Base-by-base conservation (phyloP, 1,140 invertebrate species). In the Drosophila sulfurigaster region DNA sequence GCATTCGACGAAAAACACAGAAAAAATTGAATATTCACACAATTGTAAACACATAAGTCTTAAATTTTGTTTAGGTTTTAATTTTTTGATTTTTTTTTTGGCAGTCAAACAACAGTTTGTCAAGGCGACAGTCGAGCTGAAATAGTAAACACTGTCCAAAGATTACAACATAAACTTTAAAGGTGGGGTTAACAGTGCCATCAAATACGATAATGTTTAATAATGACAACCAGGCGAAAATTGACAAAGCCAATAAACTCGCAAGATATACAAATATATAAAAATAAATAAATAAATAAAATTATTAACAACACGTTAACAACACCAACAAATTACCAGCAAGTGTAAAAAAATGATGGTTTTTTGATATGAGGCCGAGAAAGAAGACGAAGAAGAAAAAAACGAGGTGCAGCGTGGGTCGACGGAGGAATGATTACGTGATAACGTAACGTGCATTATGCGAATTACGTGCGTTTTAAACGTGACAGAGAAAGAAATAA, bases 371-470 rank as follows among this genome's bases (percentile, higher is more conserved):
- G 1, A n/a, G 20, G 20, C 25, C 6, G 10, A 10, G 13, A 13
- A 60, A 15, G 28, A 20, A 4, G 6, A 8, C 3, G 20, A 25
- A 25, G 3, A 38, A 38, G 7, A 32, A 32, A 32, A 32, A 41
- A 20, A 15, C 16, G 8, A 38, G 49, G 10, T 11, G 3, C 16
- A 13, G 45, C 28, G 1, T 38, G 16, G 52, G 25, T 32, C 25
- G 10, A 5, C 13, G 11, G 13, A 20, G 20, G 56, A 10, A 11
- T 28, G 54, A 8, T 79, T 70, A 65, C 74, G 68, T 65, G 81
- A 70, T 86, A 87, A 88, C 85, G 81, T 89, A 88, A 83, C 60
- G 69, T 72, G 67, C 64, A 89, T 88, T 83, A 88, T 89, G 78
- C 60, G 85, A 81, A 78, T 80, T 88, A 89, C 83, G 83, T 88